phyloP scores from a whole-genome alignment of 2,797 vertebrate species.

The Brotogeris chrysoptera region DNA sequence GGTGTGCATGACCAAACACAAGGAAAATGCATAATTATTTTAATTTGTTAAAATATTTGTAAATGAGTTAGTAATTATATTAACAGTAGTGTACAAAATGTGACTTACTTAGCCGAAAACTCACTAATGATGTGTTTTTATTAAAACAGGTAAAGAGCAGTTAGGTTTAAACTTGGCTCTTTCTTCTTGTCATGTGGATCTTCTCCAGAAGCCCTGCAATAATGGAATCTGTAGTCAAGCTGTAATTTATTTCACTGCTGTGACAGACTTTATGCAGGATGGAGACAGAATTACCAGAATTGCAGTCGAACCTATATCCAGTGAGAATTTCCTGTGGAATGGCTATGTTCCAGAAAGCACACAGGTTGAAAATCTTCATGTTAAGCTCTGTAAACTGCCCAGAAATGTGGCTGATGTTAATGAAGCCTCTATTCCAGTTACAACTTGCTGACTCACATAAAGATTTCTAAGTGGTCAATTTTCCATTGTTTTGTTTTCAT shows the following conservation, averaged over 20 bases:
- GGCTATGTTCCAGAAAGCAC: conserved; percentile 81
- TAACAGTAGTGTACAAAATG: not conserved
- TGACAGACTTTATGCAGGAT: conserved; percentile 83
- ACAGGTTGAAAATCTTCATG: conserved; percentile 74
- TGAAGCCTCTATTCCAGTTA: not conserved
- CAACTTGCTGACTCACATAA: not conserved
- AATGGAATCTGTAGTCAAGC: conserved; percentile 78
- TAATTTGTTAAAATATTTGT: not conserved
- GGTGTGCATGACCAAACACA: not conserved
- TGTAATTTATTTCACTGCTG: conserved; percentile 79
- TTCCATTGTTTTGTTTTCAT: not conserved
- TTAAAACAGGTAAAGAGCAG: conserved; percentile 74
- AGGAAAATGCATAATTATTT: not conserved
- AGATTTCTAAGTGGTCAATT: not conserved
- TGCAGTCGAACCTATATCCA: conserved; percentile 76
- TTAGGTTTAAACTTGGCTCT: conserved; percentile 83
- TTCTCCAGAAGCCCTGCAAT: conserved; percentile 75
- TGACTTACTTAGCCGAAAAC: not conserved
- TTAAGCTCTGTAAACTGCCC: not conserved
- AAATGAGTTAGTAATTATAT: not conserved
- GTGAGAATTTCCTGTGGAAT: conserved; percentile 85
- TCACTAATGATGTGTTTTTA: conserved; percentile 1
- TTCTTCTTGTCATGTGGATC: conserved; percentile 85
- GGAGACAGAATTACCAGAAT: conserved; percentile 82
- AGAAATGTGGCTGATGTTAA: not conserved